These are phyloP conservation scores for Poeciliopsis turneri DNA, from an alignment of 2,797 vertebrate genomes.

Conservation along the genomic window DNA sequence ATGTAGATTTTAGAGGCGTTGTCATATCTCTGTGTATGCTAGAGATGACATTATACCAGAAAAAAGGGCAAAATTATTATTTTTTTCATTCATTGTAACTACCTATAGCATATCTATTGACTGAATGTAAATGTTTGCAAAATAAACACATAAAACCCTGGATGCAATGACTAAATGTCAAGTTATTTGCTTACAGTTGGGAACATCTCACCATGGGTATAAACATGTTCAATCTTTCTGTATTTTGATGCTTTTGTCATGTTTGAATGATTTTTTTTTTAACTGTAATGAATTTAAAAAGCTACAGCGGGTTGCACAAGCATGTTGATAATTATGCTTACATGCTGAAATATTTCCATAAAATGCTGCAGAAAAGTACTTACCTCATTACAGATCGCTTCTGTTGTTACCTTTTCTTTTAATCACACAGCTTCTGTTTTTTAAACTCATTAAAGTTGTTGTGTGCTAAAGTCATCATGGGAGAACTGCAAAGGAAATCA, in stretches of 20 bases:
- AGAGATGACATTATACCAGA: constrained; percentile 45
- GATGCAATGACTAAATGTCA: constrained; percentile 15
- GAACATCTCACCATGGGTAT: neutral
- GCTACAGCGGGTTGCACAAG: neutral
- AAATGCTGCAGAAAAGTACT: neutral
- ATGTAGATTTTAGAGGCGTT: constrained; percentile 51
- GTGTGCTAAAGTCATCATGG: neutral
- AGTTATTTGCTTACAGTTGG: neutral
- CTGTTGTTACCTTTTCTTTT: neutral
- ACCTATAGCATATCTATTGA: constrained; percentile 52
- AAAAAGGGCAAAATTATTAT: constrained; percentile 60
- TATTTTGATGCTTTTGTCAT: neutral
- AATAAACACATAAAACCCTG: constrained; percentile 60
- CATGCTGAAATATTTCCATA: neutral
- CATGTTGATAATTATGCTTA: neutral
- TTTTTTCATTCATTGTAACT: constrained; percentile 62
- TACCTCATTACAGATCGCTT: neutral
- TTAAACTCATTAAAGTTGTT: neutral
- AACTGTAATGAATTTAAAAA: neutral
- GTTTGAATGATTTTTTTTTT: neutral
- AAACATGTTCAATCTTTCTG: neutral
- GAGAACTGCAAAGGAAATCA: neutral
- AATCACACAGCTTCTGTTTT: neutral
- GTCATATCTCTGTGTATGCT: constrained; percentile 50
- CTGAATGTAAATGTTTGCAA: constrained; percentile 65